Base-by-base conservation (phyloP, 2,113 vertebrate species). In the Corythaixoides concolor region DNA sequence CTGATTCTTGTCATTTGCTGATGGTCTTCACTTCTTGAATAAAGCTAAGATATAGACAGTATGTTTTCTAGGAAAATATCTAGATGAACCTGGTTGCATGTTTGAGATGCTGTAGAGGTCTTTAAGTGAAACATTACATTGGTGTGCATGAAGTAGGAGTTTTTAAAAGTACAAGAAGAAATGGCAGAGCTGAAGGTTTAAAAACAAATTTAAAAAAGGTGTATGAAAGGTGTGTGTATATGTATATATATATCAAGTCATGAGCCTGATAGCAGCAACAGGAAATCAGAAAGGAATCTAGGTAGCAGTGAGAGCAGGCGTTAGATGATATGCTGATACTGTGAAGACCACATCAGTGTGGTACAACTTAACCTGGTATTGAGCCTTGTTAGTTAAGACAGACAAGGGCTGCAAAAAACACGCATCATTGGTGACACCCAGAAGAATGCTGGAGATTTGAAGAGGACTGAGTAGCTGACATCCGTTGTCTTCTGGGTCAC, bases 211-310 rank as follows among this genome's bases (percentile, higher is more conserved):
- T 53, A 5, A 2, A 26, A 53, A 60, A 69, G 8, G 4, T n/a
- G 1, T 27, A 21, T 45, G 32, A 56, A 49, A 66, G 18, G 30
- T 3, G 19, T 58, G 2, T 26, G 3, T 49, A 8, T 2, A 0
- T 30, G 1, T 55, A 2, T 47, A 2, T 19, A 4, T 66, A 22
- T 53, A 4, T 66, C 2, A 58, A 35, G 19, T 60, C 7, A 26
- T 45, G 20, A 78, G 30, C 60, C 43, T 67, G 43, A 70, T 9
- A 70, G 33, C 23, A 92, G 41, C 28, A 85, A 64, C 35, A 18
- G 35, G 33, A 80, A 72, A 79, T 75, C 37, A 8, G 8, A 24
- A 79, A 72, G 39, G 21, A 75, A 35, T 76, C 8, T 60, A 28
- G 8, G 7, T 37, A 47, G 11, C 33, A 37, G 15, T 20, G 50